phyloP scores from a whole-genome alignment of 2,888 invertebrate species.

The Drosophila buzzatii region DNA sequence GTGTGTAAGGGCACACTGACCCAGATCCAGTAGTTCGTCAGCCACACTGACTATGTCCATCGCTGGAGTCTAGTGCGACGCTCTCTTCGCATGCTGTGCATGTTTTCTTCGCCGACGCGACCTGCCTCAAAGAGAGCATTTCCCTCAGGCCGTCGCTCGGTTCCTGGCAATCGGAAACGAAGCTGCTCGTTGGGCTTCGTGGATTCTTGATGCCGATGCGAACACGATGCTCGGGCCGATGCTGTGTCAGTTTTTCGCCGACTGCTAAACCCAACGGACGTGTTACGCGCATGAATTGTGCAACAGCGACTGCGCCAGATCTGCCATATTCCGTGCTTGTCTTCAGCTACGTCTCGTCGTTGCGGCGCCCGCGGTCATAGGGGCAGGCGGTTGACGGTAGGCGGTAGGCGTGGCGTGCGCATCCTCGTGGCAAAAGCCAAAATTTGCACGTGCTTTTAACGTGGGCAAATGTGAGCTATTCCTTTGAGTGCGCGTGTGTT shows the following conservation, averaged over 20 bases:
- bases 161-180: background rate
- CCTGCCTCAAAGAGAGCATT: slow-evolving; percentile 53
- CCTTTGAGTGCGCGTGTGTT: slow-evolving; percentile 55
- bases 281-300: slow-evolving; percentile 32
- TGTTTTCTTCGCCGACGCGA: slow-evolving; percentile 24
- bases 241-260: slow-evolving; percentile 49
- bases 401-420: slow-evolving; percentile 35
- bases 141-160: slow-evolving; percentile 37
- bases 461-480: slow-evolving; percentile 45
- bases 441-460: slow-evolving; percentile 57
- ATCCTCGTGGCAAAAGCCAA: slow-evolving; percentile 30
- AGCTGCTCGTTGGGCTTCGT: slow-evolving; percentile 13
- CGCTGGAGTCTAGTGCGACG: slow-evolving; percentile 5
- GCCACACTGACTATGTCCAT: slow-evolving; percentile 24
- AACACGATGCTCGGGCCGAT: background rate
- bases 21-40: slow-evolving; percentile 65
- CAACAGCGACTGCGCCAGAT: slow-evolving; percentile 9
- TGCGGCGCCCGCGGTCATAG: slow-evolving; percentile 1
- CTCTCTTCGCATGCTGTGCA: slow-evolving; percentile 27
- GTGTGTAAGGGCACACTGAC: slow-evolving; percentile 48
- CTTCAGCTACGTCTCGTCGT: slow-evolving; percentile 23
- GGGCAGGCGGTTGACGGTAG: slow-evolving; percentile 2
- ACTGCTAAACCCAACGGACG: slow-evolving; percentile 47
- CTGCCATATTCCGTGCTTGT: slow-evolving; percentile 21
- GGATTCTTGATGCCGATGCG: slow-evolving; percentile 1